Evolutionary conservation across 92 coral and sea anemone species (phyloP), one percentile per base, ranked within the genome.

Genomic region (Desmophyllum pertusum): DNA sequence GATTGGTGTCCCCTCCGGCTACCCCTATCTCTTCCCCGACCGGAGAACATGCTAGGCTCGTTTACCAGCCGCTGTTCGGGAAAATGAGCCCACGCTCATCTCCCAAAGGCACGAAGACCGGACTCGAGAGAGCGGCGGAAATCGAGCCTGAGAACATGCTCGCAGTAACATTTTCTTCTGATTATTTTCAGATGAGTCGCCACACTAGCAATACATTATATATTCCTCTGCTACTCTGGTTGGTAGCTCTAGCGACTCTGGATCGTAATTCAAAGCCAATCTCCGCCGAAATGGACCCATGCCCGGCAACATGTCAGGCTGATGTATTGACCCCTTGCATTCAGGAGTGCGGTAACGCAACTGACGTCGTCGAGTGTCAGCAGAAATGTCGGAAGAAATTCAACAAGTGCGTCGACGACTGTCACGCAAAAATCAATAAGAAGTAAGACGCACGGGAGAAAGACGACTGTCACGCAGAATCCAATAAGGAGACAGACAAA

Each of bases 381-480:
- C 25, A 8, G 42, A 21, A 52, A 53, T 76, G 80, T 30, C 5
- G 10, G 13, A 18, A 23, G 48, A 35, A 76, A 4, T 76, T 53
- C 35, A 17, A 55, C 41, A 55, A 55, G 62, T 76, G 80, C 67
- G 29, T 76, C 31, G 80, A 76, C 4, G 80, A 76, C 15, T 76
- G 80, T 30, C 63, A 11, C 31, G 15, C 13, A 27, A 59, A 27
- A 59, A 59, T 59, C 65, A 10, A 59, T 2, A 59, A 59, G 35
- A 33, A 59, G 65, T 8, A 27, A 4, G 27, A 59, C 9, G n/a
- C n/a, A n/a, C n/a, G n/a, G n/a, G n/a, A n/a, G n/a, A n/a, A n/a
- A n/a, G 80, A 76, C 4, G 80, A 76, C 15, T 76, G 80, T 30
- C 63, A 11, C 31, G 15, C 13, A 27, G 27, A 27, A 59, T 25